Evolutionary conservation across 2,888 invertebrate species (phyloP).

Genomic region (Ophion obscuratus): DNA sequence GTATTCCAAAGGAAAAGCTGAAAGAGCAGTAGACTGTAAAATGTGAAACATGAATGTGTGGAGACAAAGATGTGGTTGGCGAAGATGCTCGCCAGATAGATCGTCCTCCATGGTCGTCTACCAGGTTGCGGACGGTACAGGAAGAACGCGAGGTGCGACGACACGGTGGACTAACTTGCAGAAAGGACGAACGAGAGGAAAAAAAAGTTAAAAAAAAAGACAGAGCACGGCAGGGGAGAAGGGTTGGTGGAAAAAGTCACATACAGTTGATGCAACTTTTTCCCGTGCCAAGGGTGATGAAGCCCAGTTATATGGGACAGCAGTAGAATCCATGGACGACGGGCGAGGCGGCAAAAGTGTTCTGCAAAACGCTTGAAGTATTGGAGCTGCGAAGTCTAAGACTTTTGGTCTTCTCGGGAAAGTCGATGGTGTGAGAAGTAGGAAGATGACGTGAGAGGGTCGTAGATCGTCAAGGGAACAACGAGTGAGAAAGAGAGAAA

Average conservation of each 20-base stretch:
- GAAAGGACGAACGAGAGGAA: constrained; percentile 9
- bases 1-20: background rate
- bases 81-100: background rate
- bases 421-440: constrained; percentile 17
- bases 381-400: constrained; percentile 14
- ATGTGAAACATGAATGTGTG: too few species aligned
- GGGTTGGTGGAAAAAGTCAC: background rate
- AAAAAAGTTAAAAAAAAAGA: background rate
- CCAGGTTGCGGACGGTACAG: background rate
- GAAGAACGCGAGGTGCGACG: too few species aligned
- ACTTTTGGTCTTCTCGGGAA: constrained; percentile 27
- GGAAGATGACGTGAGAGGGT: constrained; percentile 21
- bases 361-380: constrained; percentile 51
- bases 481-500: background rate
- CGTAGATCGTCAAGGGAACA: background rate
- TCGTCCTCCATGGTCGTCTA: constrained; percentile 4
- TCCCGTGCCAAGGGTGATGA: constrained; percentile 4
- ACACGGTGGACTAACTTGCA: background rate
- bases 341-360: constrained; percentile 30
- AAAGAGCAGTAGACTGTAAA: too few species aligned
- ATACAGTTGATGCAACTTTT: background rate
- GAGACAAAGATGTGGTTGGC: too few species aligned
- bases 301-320: background rate
- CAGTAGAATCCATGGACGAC: background rate
- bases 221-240: background rate